These are phyloP conservation scores for Ataeniobius toweri DNA, from an alignment of 2,797 vertebrate genomes.

Conservation along the genomic window DNA sequence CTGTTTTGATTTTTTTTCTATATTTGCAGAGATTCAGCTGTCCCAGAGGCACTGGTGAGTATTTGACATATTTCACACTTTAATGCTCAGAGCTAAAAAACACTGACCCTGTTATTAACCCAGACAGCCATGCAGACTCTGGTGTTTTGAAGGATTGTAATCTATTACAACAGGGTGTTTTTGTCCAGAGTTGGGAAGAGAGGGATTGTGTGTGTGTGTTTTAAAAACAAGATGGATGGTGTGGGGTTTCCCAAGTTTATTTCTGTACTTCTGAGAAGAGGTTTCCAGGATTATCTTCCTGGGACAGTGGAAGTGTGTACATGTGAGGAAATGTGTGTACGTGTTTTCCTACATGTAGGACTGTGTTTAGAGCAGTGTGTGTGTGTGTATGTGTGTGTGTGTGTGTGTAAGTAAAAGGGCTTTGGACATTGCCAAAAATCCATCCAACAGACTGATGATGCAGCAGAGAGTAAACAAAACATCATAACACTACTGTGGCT, in stretches of 20 bases:
- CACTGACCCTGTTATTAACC: slow-evolving; percentile 8
- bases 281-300: slow-evolving; percentile 34
- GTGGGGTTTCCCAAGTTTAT: slow-evolving; percentile 72
- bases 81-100: slow-evolving; percentile 12
- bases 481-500: slow-evolving; percentile 3
- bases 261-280: slow-evolving; percentile 56
- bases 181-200: not conserved
- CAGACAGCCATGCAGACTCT: slow-evolving; percentile 1
- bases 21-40: slow-evolving; percentile 76
- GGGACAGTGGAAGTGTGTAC: slow-evolving; percentile 14
- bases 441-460: slow-evolving; percentile 21
- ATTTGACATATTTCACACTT: slow-evolving; percentile 21
- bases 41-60: slow-evolving; percentile 78
- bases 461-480: slow-evolving; percentile 33
- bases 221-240: slow-evolving; percentile 31
- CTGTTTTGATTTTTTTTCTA: slow-evolving; percentile 27
- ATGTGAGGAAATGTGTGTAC: not conserved
- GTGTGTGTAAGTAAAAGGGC: slow-evolving; percentile 8
- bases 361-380: slow-evolving; percentile 7
- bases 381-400: slow-evolving; percentile 11
- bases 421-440: slow-evolving; percentile 9
- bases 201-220: slow-evolving; percentile 32
- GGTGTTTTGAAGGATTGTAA: not conserved
- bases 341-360: not conserved
- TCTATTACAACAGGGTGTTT: slow-evolving; percentile 6